Percentiles rank a stretch among this genome's conserved stretches.
These are phyloP conservation scores for Cirrhinus mrigala DNA, from an alignment of 2,797 vertebrate species.

Conservation along the genomic window DNA sequence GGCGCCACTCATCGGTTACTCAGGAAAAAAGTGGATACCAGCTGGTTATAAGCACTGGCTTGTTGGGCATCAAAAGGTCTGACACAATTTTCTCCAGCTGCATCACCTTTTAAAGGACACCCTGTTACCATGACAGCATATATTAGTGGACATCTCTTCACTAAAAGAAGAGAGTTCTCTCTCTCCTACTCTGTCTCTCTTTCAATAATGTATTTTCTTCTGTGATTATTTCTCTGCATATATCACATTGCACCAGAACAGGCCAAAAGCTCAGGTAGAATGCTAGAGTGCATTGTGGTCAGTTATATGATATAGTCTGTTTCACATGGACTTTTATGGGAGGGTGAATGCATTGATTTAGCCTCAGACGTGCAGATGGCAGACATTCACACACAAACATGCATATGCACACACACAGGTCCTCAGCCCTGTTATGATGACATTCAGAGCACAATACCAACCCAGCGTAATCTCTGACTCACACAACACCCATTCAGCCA, in stretches of 20 bases:
- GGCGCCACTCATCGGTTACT: too few relatives aligned
- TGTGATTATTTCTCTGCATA: background rate
- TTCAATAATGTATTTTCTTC: background rate
- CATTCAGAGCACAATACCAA: slow-evolving; percentile 49
- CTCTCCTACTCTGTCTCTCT: slow-evolving; percentile 1
- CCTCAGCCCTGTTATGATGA: slow-evolving; percentile 32
- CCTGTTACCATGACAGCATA: slow-evolving; percentile 18
- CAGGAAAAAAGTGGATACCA: too few relatives aligned
- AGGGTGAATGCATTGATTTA: slow-evolving; percentile 34
- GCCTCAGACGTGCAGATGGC: background rate
- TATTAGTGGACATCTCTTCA: slow-evolving; percentile 3
- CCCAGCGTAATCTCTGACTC: slow-evolving; percentile 49
- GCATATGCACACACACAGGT: slow-evolving; percentile 19
- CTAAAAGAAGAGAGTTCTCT: background rate
- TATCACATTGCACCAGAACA: slow-evolving; percentile 16
- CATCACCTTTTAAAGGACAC: background rate
- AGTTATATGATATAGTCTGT: slow-evolving; percentile 16
- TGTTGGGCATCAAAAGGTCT: background rate
- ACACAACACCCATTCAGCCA: slow-evolving; percentile 48
- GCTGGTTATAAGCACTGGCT: background rate
- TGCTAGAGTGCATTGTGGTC: background rate
- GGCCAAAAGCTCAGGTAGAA: background rate
- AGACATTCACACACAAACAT: background rate
- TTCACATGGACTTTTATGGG: slow-evolving; percentile 27
- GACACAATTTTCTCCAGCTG: background rate